A percentile compares a stretch with the other conserved stretches of the same genome.
Conservation (phyloP, 2,797 vertebrate species). For the Pempheris klunzingeri region DNA sequence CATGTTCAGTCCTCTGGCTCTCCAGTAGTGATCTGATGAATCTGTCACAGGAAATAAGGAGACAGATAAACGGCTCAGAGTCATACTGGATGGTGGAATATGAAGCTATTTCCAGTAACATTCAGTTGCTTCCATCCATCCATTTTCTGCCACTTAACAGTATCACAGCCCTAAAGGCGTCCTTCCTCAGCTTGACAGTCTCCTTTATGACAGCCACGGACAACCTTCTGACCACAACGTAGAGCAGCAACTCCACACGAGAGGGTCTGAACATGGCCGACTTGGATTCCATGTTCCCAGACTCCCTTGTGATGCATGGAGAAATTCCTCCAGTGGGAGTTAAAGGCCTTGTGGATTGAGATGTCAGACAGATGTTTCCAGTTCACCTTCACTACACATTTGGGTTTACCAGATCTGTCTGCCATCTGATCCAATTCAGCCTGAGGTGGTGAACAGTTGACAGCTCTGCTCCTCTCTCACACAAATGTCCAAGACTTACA, state of each 20-base stretch:
- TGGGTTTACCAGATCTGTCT: too few species aligned
- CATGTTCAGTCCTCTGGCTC: not conserved
- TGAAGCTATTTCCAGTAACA: conserved; percentile 14
- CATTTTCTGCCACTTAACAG: not conserved
- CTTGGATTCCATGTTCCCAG: not conserved
- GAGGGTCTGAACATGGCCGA: not conserved
- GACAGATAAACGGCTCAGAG: conserved; percentile 14
- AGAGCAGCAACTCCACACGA: too few species aligned
- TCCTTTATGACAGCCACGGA: not conserved
- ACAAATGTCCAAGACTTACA: too few species aligned
- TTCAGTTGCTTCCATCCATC: not conserved
- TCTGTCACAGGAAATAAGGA: not conserved
- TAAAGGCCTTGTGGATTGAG: too few species aligned
- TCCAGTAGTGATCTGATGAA: not conserved
- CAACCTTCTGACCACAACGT: not conserved
- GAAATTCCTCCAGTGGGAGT: too few species aligned
- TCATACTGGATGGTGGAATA: conserved; percentile 1
- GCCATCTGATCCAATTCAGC: too few species aligned
- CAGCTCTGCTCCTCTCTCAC: too few species aligned
- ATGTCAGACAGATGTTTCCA: too few species aligned
- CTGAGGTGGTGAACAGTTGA: too few species aligned
- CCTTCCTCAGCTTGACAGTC: not conserved
- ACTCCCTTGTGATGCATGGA: not conserved
- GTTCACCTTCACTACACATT: too few species aligned
- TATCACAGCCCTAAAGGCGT: too few species aligned